Base-by-base conservation (phyloP, 2,113 vertebrate species). In the Oreocharis arfaki region DNA sequence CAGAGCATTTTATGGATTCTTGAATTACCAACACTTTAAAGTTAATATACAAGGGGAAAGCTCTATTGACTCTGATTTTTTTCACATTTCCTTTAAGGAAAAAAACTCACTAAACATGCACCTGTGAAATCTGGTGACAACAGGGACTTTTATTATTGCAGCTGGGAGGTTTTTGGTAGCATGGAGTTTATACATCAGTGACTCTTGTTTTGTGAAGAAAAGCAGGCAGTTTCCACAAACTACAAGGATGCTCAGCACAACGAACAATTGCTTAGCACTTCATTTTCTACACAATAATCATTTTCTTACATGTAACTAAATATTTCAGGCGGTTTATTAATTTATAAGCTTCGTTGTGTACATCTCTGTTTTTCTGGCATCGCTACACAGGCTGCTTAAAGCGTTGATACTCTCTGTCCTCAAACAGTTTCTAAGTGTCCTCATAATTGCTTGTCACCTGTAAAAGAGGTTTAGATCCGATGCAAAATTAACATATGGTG, bases 391-490 rank as follows among this genome's bases (percentile, higher is more conserved):
- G 88, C 94, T 96, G 94, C 95, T 59, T 50, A 7, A 94, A 96
- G 80, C 89, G 91, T 95, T 96, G 97, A 97, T 96, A 96, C 74
- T 76, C 82, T 86, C 4, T 86, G 85, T 96, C 97, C 97, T 96
- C 92, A 97, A 98, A 98, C 95, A 97, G 88, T 96, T 97, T 84
- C 93, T 93, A 86, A 96, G 94, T 96, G 97, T 98, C 98, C 97
- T 98, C 96, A 94, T 95, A 98, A 98, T 97, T 97, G 97, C 95
- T 87, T 97, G 97, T 97, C 97, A 98, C 98, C 98, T 98, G 97
- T 95, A 98, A 97, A 91, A 97, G 92, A 97, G 96, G 93, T 96
- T 97, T 87, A 96, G 96, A 95, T 94, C 95, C 87, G 44, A 97
- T n/a, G 95, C 95, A 98, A 82, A 97, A 98, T 94, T 94, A 98